These are phyloP conservation scores for Mythimna pallens DNA, from an alignment of 2,888 invertebrate genomes.

Conservation along the genomic window DNA sequence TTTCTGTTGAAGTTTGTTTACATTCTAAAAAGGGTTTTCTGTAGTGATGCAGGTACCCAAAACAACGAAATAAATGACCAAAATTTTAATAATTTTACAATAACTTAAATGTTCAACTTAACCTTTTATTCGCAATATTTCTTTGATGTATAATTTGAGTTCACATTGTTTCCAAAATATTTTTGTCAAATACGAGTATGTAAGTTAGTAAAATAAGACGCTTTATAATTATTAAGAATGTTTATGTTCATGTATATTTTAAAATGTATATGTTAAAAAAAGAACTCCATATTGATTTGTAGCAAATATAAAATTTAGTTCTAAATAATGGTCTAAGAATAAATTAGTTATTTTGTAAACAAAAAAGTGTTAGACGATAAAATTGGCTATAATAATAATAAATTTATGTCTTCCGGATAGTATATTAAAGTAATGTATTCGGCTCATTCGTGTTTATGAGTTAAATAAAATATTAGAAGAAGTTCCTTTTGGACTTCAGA, in stretches of 20 bases:
- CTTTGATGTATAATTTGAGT: not conserved
- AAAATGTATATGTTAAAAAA: not conserved
- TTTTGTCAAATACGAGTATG: not conserved
- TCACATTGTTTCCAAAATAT: not conserved
- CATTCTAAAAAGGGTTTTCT: conserved; percentile 18
- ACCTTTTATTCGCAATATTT: not conserved
- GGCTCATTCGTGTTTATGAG: conserved; percentile 82
- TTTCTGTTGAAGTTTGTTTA: not conserved
- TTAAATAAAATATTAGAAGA: conserved; percentile 69
- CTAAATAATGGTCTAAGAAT: conserved; percentile 48
- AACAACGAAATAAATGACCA: conserved; percentile 63
- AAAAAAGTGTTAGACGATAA: conserved; percentile 73
- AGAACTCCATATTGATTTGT: not conserved
- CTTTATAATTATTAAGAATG: conserved; percentile 9
- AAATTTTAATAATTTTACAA: conserved; percentile 21
- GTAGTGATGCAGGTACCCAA: conserved; percentile 21
- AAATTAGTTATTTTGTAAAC: conserved; percentile 52
- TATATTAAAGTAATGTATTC: conserved; percentile 82
- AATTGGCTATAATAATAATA: conserved; percentile 81
- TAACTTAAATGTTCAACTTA: not conserved
- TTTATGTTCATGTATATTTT: not conserved
- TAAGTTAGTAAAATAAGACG: conserved; percentile 13
- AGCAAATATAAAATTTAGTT: conserved; percentile 15
- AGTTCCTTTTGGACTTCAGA: conserved; percentile 85
- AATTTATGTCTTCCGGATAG: conserved; percentile 90